A percentile compares a stretch with the other conserved stretches of the same genome.
Conservation (phyloP, 2,888 invertebrate genomes). For the Ceraclea dissimilis region DNA sequence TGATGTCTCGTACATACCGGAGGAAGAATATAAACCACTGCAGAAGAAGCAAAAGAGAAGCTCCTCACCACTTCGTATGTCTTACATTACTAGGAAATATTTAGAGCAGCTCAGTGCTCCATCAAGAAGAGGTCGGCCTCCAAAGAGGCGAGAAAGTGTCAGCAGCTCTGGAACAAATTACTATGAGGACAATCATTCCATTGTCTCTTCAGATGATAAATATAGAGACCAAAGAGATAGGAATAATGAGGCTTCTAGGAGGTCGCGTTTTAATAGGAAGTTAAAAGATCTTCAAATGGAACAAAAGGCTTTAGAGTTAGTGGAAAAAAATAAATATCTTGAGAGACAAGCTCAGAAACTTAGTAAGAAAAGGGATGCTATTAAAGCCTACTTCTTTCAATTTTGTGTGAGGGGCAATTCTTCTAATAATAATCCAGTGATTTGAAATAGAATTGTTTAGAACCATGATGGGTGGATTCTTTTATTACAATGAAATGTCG, state of each 20-base stretch:
- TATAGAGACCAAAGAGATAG: slow-evolving; percentile 66
- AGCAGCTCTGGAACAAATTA: slow-evolving; percentile 41
- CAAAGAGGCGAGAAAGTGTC: slow-evolving; percentile 45
- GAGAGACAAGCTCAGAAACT: slow-evolving; percentile 58
- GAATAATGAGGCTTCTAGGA: slow-evolving; percentile 72
- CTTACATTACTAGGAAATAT: slow-evolving; percentile 1
- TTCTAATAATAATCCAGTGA: too few relatives aligned
- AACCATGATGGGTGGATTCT: too few relatives aligned
- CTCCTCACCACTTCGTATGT: neutral
- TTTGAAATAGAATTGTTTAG: too few relatives aligned
- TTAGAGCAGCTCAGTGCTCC: slow-evolving; percentile 29
- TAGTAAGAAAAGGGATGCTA: slow-evolving; percentile 28
- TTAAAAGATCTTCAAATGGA: slow-evolving; percentile 49
- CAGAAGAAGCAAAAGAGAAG: slow-evolving; percentile 1
- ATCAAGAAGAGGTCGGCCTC: slow-evolving; percentile 48
- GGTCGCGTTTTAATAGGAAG: slow-evolving; percentile 66
- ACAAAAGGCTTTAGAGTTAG: slow-evolving; percentile 47
- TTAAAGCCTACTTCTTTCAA: neutral
- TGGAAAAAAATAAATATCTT: slow-evolving; percentile 55
- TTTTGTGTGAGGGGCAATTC: too few relatives aligned
- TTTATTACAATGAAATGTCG: too few relatives aligned
- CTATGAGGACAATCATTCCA: slow-evolving; percentile 39
- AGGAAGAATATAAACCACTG: slow-evolving; percentile 28
- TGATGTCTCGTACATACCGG: slow-evolving; percentile 41
- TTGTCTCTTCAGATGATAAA: slow-evolving; percentile 41